A percentile compares a stretch with the other conserved stretches of the same genome.
phyloP scores from a whole-genome alignment of 2,888 invertebrate genomes.

The Caradrina kadenii region DNA sequence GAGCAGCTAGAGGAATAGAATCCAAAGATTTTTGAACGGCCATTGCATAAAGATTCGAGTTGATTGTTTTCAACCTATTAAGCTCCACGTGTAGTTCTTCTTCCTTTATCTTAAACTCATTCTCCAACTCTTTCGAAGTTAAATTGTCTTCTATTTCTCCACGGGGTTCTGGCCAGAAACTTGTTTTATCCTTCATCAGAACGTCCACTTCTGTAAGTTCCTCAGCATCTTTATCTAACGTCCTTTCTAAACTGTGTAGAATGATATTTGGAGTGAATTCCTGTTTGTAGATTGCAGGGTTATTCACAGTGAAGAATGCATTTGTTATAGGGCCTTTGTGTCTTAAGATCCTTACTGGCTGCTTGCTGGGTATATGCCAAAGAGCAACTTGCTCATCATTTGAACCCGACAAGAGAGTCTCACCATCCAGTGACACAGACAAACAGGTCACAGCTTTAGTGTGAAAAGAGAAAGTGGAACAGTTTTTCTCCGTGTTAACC shows the following conservation, averaged over 20 bases:
- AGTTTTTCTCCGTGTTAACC: slow-evolving; percentile 88
- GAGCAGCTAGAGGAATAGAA: slow-evolving; percentile 60
- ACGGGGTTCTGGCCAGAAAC: slow-evolving; percentile 80
- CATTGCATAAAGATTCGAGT: slow-evolving; percentile 91
- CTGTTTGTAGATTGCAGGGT: slow-evolving; percentile 90
- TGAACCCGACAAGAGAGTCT: slow-evolving; percentile 94
- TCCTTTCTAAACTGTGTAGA: slow-evolving; percentile 92
- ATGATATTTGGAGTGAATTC: slow-evolving; percentile 90
- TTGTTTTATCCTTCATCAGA: slow-evolving; percentile 78
- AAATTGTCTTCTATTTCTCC: slow-evolving; percentile 59
- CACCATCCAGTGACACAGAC: slow-evolving; percentile 93
- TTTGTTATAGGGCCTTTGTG: slow-evolving; percentile 95
- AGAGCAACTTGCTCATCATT: slow-evolving; percentile 93
- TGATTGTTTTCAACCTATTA: slow-evolving; percentile 88
- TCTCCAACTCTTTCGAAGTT: slow-evolving; percentile 70
- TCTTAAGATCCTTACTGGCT: slow-evolving; percentile 92
- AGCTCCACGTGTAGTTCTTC: slow-evolving; percentile 86
- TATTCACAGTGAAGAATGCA: slow-evolving; percentile 91
- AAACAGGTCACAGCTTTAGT: slow-evolving; percentile 93
- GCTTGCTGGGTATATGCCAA: slow-evolving; percentile 95
- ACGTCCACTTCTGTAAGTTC: slow-evolving; percentile 85
- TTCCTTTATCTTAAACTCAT: slow-evolving; percentile 76
- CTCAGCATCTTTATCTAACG: slow-evolving; percentile 89
- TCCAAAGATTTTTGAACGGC: slow-evolving; percentile 86
- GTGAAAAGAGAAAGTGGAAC: slow-evolving; percentile 92